Base-by-base conservation (phyloP, 2,797 vertebrate species). In the Pipistrellus pipistrellus region DNA sequence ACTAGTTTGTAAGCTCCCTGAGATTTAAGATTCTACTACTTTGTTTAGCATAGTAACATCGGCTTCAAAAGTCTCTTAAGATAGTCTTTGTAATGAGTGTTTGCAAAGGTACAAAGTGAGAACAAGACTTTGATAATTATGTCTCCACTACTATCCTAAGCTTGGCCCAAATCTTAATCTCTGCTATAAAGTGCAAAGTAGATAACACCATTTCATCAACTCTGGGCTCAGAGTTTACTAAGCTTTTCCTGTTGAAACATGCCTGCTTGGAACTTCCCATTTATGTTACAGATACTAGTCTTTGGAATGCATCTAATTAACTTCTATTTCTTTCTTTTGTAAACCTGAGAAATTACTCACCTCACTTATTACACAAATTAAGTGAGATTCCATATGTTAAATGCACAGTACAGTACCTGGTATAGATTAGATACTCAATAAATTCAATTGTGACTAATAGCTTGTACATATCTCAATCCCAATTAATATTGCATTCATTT, bases 81-180 rank as follows among this genome's bases (percentile, higher is more conserved):
- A 38, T 44, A 44, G 10, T 44, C 44, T 44, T 44, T 44, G 32
- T 8, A 35, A 30, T 68, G 62, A 30, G 8, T 51, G 35, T 46
- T 80, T 93, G 66, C 55, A 86, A 92, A 95, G 32, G 76, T 53
- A 84, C 38, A 64, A 96, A 71, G 25, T 46, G 20, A 85, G 51
- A 57, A 78, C 11, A 55, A 78, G 27, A 64, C 64, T 75, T 78
- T 87, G 62, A 62, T 80, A 75, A 76, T 80, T 44, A 88, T 14
- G 88, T 85, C 59, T 83, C 27, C 27, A 91, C 48, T 91, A 72
- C 66, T 80, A 84, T 71, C 14, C 38, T 55, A 82, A 59, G 15
- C 71, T 55, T 94, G 72, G 21, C 25, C 76, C 53, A 80, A 89
- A 38, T 85, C 57, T 92, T 87, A 90, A 84, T 32, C 41, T 94